Evolutionary conservation across 2,113 vertebrate species (phyloP).

Genomic region (Halcyon malimbica): DNA sequence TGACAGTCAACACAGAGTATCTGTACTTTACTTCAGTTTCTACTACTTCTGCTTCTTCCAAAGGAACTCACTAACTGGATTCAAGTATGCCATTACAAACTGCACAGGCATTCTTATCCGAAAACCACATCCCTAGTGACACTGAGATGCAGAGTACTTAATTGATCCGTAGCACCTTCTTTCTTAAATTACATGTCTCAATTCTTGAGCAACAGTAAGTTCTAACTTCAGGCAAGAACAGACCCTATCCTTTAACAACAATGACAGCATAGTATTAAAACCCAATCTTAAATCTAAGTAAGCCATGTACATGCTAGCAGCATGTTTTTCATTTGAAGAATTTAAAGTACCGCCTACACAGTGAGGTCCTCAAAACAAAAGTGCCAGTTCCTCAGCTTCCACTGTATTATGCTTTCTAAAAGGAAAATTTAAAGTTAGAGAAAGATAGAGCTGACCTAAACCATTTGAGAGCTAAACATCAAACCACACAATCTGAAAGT

Average conservation of each 20-base stretch:
- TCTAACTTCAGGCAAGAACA: neutral
- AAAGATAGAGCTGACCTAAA: neutral
- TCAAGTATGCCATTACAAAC: rapidly evolving
- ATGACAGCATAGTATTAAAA: slow-evolving; percentile 61
- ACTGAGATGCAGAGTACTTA: neutral
- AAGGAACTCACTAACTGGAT: neutral
- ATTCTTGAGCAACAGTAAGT: slow-evolving; percentile 15
- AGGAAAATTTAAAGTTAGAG: neutral
- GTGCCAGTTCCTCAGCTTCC: neutral
- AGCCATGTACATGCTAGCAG: neutral
- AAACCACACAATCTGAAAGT: neutral
- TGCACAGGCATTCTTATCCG: neutral
- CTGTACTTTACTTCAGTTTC: neutral
- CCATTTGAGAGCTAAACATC: neutral
- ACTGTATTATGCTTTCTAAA: neutral
- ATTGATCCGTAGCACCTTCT: neutral
- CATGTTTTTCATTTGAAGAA: neutral
- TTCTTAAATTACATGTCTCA: slow-evolving; percentile 16
- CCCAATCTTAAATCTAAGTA: neutral
- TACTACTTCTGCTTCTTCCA: neutral
- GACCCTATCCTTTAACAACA: neutral
- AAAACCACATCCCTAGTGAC: neutral
- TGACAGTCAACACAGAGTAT: neutral
- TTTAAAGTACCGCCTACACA: neutral
- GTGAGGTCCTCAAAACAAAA: neutral